Percentiles rank a stretch among this genome's conserved stretches.
Evolutionary conservation across 2,888 invertebrate genomes (phyloP).

Genomic region (Hyposoter dolosus): DNA sequence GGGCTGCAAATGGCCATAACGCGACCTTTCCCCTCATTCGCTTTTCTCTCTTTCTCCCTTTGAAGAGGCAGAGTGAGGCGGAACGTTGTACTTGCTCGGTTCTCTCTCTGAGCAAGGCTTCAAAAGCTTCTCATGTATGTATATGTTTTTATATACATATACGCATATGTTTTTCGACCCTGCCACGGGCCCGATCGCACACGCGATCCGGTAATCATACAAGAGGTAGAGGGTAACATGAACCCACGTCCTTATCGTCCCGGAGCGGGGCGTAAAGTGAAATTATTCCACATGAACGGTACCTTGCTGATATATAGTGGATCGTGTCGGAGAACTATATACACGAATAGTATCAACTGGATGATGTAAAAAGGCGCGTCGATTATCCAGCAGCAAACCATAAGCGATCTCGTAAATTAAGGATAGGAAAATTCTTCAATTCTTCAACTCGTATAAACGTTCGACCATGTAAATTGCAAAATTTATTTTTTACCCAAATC

Average conservation of each 20-base stretch:
- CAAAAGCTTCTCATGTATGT: conserved; percentile 9
- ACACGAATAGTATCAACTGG: neutral
- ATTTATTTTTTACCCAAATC: neutral
- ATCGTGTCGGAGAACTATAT: conserved; percentile 36
- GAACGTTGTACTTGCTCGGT: conserved; percentile 41
- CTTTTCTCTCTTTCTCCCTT: conserved; percentile 11
- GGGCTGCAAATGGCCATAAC: conserved; percentile 73
- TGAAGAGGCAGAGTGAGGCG: conserved; percentile 1
- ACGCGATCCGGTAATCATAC: conserved; percentile 83
- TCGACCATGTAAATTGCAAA: neutral
- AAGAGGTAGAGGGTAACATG: conserved; percentile 77
- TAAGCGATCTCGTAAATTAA: conserved; percentile 16
- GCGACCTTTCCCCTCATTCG: conserved; percentile 31
- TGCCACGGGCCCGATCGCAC: conserved; percentile 66
- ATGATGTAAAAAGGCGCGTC: conserved; percentile 12
- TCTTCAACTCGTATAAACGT: neutral
- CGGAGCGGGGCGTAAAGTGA: conserved; percentile 79
- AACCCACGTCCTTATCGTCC: conserved; percentile 79
- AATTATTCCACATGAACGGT: conserved; percentile 81
- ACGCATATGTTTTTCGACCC: conserved; percentile 1
- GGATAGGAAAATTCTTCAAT: neutral
- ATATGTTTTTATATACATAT: neutral
- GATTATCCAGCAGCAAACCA: neutral
- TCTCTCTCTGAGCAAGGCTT: conserved; percentile 42
- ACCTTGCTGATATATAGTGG: conserved; percentile 74